A percentile compares a stretch with the other conserved stretches of the same genome.
These are phyloP conservation scores for Palythoa grandis DNA, from an alignment of 92 coral and sea anemone genomes.

Conservation along the genomic window DNA sequence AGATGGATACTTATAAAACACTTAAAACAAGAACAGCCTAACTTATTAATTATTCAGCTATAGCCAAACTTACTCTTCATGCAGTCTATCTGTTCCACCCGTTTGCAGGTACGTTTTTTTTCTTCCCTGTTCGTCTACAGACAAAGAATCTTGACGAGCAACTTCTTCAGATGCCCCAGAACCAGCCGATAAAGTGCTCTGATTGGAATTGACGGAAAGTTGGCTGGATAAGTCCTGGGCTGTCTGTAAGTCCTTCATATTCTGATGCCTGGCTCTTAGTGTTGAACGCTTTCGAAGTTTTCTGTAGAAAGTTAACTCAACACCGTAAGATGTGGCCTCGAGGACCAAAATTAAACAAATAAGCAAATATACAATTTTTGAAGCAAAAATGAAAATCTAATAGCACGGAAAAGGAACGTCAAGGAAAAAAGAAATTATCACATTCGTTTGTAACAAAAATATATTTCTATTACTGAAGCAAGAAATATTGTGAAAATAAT, in stretches of 20 bases:
- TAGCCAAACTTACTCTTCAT: background rate
- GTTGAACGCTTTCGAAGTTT: constrained; percentile 62
- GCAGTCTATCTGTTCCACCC: background rate
- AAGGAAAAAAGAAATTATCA: no score
- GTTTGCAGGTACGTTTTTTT: background rate
- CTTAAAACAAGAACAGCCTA: no score
- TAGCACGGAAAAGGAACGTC: no score
- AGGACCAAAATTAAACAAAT: background rate
- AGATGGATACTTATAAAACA: no score
- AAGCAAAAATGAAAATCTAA: no score
- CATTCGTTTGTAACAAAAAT: no score
- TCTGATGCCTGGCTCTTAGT: constrained; percentile 57
- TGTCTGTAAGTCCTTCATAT: constrained; percentile 49
- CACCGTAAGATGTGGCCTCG: background rate
- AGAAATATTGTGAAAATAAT: no score
- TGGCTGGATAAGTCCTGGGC: constrained; percentile 40
- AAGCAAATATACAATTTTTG: no score
- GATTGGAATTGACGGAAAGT: constrained; percentile 24
- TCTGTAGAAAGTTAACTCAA: constrained; percentile 31
- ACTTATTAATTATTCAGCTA: no score
- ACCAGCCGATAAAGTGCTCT: constrained; percentile 43
- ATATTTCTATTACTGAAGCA: no score
- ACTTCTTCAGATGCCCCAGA: constrained; percentile 43
- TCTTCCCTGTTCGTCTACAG: background rate
- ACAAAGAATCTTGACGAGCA: constrained; percentile 17